Percentiles rank a stretch among this genome's conserved stretches.
Evolutionary conservation across 2,113 vertebrate genomes (phyloP).

Genomic region (Chroicocephalus ridibundus): DNA sequence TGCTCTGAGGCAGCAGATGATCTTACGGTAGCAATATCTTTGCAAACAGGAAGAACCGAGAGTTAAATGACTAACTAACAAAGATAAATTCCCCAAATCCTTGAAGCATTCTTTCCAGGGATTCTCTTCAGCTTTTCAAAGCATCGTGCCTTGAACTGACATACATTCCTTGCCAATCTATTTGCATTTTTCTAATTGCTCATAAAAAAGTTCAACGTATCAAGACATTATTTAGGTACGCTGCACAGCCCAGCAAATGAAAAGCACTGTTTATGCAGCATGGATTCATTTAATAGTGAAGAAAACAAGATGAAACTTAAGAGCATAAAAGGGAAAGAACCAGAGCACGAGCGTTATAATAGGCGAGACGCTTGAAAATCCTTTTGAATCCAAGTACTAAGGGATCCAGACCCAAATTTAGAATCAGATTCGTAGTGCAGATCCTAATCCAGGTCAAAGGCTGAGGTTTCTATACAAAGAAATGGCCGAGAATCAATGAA

Average conservation of each 20-base stretch:
- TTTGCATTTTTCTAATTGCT: not conserved
- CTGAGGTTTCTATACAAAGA: not conserved
- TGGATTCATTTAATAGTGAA: not conserved
- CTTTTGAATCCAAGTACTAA: not conserved
- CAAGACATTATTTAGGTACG: not conserved
- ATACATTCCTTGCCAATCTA: not conserved
- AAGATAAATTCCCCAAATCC: not conserved
- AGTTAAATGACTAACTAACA: not conserved
- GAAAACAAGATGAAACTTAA: not conserved
- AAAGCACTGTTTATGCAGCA: not conserved
- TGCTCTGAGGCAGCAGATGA: not conserved
- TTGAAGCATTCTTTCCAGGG: not conserved
- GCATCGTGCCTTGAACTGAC: not conserved
- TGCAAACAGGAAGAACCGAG: not conserved
- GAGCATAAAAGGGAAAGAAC: not conserved
- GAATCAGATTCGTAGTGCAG: accelerated
- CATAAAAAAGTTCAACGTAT: not conserved
- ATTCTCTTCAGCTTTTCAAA: not conserved
- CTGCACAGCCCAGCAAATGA: not conserved
- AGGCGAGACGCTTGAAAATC: not conserved
- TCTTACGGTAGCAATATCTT: not conserved
- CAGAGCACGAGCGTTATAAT: not conserved
- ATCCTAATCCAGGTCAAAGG: not conserved
- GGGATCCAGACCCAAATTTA: not conserved
- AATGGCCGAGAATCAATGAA: not conserved